Conservation (phyloP, 2,888 invertebrate species). For the Gastrophysa polygoni region DNA sequence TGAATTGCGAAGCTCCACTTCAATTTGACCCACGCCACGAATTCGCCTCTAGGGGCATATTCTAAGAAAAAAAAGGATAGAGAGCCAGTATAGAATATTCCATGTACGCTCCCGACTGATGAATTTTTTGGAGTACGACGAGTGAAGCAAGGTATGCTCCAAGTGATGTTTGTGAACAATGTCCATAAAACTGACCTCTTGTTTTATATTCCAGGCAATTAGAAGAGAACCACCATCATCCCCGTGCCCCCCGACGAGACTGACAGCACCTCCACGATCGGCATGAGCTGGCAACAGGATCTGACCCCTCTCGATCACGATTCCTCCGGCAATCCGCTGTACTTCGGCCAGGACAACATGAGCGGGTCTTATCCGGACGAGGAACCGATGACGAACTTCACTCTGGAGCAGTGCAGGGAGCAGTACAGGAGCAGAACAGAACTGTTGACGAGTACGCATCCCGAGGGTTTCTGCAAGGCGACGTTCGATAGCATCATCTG, state of each 20-base stretch:
- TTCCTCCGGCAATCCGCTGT: background rate
- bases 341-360: constrained; percentile 5
- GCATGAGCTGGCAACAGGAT: constrained; percentile 26
- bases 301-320: constrained; percentile 21
- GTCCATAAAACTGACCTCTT: too few relatives aligned
- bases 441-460: constrained; percentile 32
- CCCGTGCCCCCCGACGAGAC: background rate
- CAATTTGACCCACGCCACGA: too few relatives aligned
- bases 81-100: too few relatives aligned
- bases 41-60: too few relatives aligned
- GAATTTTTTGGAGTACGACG: too few relatives aligned
- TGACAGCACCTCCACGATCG: background rate
- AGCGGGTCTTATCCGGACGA: background rate
- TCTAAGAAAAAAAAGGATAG: too few relatives aligned
- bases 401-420: constrained; percentile 37
- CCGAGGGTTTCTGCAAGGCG: constrained; percentile 64
- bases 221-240: background rate
- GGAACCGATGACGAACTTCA: constrained; percentile 30
- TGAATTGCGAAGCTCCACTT: too few relatives aligned
- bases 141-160: too few relatives aligned
- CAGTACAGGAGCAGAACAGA: constrained; percentile 38
- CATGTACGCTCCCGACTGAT: too few relatives aligned
- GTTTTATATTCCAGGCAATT: background rate
- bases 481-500: constrained; percentile 79
- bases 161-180: too few relatives aligned